Percentiles rank a stretch among this genome's conserved stretches.
Conservation (phyloP, 1,140 invertebrate genomes). For the Chymomyza costata region DNA sequence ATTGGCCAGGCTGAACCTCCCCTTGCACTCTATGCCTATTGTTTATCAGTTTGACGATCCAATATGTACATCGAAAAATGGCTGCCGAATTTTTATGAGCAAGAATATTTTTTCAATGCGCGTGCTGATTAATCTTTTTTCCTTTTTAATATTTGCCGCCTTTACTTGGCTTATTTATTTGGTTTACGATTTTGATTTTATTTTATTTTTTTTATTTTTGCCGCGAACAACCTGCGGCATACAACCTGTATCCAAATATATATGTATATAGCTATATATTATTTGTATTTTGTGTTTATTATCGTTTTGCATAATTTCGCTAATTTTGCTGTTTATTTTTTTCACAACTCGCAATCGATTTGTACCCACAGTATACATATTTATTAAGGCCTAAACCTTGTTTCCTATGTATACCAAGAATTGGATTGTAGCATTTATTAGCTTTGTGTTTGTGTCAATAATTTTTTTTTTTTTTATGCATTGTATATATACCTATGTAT, state of each 20-base stretch:
- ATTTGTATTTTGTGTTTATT: constrained; percentile 34
- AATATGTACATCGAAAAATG: constrained; percentile 50
- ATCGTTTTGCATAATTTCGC: constrained; percentile 68
- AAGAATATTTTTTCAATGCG: constrained; percentile 22
- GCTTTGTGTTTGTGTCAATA: constrained; percentile 67
- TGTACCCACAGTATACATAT: no score
- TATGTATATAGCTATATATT: constrained; percentile 2
- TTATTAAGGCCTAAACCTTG: neutral
- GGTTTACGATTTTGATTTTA: constrained; percentile 52
- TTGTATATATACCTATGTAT: constrained; percentile 15
- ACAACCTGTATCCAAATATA: constrained; percentile 8
- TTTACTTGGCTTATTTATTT: constrained; percentile 46
- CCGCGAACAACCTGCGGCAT: constrained; percentile 32
- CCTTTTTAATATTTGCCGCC: neutral
- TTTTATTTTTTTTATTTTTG: constrained; percentile 68
- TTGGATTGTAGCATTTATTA: constrained; percentile 35
- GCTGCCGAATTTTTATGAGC: constrained; percentile 23
- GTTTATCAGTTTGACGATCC: constrained; percentile 2
- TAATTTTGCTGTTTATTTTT: constrained; percentile 67
- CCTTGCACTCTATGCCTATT: no score
- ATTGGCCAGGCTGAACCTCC: constrained; percentile 17
- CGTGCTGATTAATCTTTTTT: constrained; percentile 31
- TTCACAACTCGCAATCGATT: constrained; percentile 48
- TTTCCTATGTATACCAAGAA: neutral
- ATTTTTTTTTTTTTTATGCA: no score